Evolutionary conservation across 1,140 invertebrate genomes (phyloP).

Genomic region (Trichogramma pretiosum): DNA sequence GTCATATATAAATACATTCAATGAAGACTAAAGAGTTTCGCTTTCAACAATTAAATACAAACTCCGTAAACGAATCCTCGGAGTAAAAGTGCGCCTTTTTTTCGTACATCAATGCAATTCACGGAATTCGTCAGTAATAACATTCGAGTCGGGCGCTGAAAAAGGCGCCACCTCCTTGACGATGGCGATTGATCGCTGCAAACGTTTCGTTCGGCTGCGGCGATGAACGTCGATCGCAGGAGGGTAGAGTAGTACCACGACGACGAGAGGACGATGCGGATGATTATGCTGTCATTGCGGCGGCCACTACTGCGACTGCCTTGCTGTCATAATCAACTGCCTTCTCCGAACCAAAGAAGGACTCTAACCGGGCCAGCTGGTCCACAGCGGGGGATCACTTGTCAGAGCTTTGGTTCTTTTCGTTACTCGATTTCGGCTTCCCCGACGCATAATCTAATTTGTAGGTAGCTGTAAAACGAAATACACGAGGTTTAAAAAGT

Average conservation of each 20-base stretch:
- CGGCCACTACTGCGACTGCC: neutral
- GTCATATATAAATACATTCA: too few species aligned
- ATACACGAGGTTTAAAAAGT: neutral
- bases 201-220: too few species aligned
- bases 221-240: too few species aligned
- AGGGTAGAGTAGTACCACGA: too few species aligned
- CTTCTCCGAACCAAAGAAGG: too few species aligned
- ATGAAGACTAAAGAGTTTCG: too few species aligned
- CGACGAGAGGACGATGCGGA: constrained; percentile 14
- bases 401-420: constrained; percentile 39
- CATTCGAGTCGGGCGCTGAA: too few species aligned
- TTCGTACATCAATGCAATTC: constrained; percentile 3
- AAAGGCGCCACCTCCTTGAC: too few species aligned
- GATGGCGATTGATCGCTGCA: too few species aligned
- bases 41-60: constrained; percentile 12
- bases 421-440: constrained; percentile 36
- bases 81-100: constrained; percentile 6
- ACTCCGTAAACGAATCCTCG: neutral
- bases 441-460: constrained; percentile 42
- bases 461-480: constrained; percentile 40
- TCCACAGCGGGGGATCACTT: constrained; percentile 44
- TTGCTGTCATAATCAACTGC: too few species aligned
- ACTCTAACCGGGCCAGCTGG: constrained; percentile 19
- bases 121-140: constrained; percentile 1
- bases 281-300: constrained; percentile 20